Evolutionary conservation across 1,140 invertebrate species (phyloP), one percentile per base, ranked within the genome.

Genomic region (Helicoverpa zea): DNA sequence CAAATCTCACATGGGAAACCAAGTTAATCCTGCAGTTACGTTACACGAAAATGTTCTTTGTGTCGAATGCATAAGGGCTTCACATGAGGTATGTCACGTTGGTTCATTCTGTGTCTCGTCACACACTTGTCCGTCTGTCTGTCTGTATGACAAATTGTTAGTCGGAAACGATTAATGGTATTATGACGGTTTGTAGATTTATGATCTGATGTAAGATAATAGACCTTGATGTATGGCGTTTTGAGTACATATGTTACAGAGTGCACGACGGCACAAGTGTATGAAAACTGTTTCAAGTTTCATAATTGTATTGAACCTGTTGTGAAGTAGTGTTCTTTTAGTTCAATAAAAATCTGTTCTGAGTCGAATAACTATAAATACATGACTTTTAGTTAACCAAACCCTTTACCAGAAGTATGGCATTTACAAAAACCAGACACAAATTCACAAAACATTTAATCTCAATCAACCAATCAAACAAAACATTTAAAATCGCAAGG

Each of bases 61-160:
- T 64, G 51, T 35, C 43, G 49, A 64, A 51, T 11, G 58, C n/a
- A 14, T 79, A 87, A 75, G 73, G 59, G 56, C 1, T 2, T 43
- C 3, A 12, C 18, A 9, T 66, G 59, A 49, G 29, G 0, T 54
- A 59, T 75, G 75, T 51, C 4, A 74, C 51, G 56, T 77, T 23
- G 78, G 66, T 77, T 78, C 77, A 86, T 83, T 88, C 82, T 84
- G 73, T 78, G 83, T 87, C 77, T 83, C 86, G 83, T 83, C 81
- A 82, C 84, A 79, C 74, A 78, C 70, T 81, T 68, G 85, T 86
- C 83, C 78, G 83, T 86, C 87, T 80, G 88, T 90, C 88, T 88
- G 87, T 87, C 83, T 85, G 86, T 82, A 84, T 90, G 89, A 90
- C 89, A 89, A 90, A 90, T 89, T 87, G 86, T 81, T 81, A 51